Conservation (phyloP, 2,113 vertebrate species). For the Electrona antarctica region DNA sequence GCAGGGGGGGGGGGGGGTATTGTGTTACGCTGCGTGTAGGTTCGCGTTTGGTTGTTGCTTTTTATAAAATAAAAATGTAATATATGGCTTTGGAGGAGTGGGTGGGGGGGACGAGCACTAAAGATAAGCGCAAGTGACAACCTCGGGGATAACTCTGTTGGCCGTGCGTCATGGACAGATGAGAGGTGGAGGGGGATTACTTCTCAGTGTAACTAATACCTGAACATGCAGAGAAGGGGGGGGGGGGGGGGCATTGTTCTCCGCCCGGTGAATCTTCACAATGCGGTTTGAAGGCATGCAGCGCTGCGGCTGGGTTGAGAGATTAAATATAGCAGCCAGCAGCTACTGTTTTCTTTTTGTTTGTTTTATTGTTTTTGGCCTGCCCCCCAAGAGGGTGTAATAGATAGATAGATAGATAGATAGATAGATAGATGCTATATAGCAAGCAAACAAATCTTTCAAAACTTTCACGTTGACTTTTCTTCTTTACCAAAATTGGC, state of each 20-base stretch:
- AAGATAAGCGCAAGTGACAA: conserved; percentile 59
- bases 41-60: conserved; percentile 22
- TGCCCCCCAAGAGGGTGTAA: no score
- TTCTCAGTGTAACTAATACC: conserved; percentile 43
- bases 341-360: no score
- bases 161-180: conserved; percentile 24
- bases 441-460: no score
- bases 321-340: no score
- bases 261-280: conserved; percentile 39
- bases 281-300: conserved; percentile 20
- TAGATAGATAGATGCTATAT: no score
- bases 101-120: not conserved
- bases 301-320: no score
- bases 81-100: conserved; percentile 1
- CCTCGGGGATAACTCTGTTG: conserved; percentile 26
- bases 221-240: conserved; percentile 6
- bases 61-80: conserved; percentile 33
- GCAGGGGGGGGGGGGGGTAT: conserved; percentile 61
- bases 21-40: conserved; percentile 63
- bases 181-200: conserved; percentile 30
- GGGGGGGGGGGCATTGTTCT: conserved; percentile 9
- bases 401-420: no score
- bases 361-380: no score
- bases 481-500: no score
- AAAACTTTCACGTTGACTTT: no score